Percentiles rank a stretch among this genome's conserved stretches.
These are phyloP conservation scores for Seira musarum DNA, from an alignment of 2,888 invertebrate species.

Conservation along the genomic window DNA sequence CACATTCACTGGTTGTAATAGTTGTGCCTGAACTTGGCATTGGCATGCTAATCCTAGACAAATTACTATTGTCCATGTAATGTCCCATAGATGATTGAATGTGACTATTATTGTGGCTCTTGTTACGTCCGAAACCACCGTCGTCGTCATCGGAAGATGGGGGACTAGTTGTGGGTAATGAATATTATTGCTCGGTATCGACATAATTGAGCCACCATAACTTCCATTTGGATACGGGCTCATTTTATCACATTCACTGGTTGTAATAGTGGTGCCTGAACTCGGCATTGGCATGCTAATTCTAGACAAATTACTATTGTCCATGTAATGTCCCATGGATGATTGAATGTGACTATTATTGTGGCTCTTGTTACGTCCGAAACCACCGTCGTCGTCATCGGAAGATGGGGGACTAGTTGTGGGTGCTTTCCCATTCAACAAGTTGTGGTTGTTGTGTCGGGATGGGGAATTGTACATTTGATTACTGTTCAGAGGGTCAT, in stretches of 20 bases:
- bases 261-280: slow-evolving; percentile 57
- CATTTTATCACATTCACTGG: slow-evolving; percentile 67
- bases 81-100: too few relatives aligned
- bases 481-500: slow-evolving; percentile 46
- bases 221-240: slow-evolving; percentile 64
- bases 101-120: too few relatives aligned
- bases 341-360: background rate
- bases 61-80: slow-evolving; percentile 54
- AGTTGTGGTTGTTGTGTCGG: slow-evolving; percentile 28
- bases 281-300: slow-evolving; percentile 65
- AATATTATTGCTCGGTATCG: slow-evolving; percentile 66
- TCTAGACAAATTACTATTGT: slow-evolving; percentile 57
- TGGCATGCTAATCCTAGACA: slow-evolving; percentile 62
- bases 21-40: slow-evolving; percentile 60
- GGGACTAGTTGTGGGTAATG: too few relatives aligned
- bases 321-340: slow-evolving; percentile 39
- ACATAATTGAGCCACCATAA: slow-evolving; percentile 68
- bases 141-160: too few relatives aligned
- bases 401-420: slow-evolving; percentile 56
- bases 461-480: slow-evolving; percentile 28
- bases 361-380: slow-evolving; percentile 48
- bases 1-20: slow-evolving; percentile 67
- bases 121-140: too few relatives aligned
- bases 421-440: background rate
- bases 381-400: slow-evolving; percentile 69